A percentile compares a stretch with the other conserved stretches of the same genome.
These are phyloP conservation scores for Mallotus villosus DNA, from an alignment of 2,797 vertebrate species.

Conservation along the genomic window DNA sequence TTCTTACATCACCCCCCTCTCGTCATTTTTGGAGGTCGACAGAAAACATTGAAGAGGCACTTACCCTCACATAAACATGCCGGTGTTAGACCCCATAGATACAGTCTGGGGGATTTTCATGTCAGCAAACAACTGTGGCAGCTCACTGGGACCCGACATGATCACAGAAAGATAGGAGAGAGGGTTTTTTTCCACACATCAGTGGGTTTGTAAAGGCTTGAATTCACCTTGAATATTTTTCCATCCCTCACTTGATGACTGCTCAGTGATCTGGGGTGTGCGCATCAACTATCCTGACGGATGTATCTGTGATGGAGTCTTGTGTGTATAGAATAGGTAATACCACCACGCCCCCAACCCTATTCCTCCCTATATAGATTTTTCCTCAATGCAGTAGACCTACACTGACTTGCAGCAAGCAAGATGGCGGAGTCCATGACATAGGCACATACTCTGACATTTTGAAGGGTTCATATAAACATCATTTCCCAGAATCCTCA, in stretches of 20 bases:
- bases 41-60: slow-evolving; percentile 68
- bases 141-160: too few relatives aligned
- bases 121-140: too few relatives aligned
- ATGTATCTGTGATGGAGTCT: slow-evolving; percentile 53
- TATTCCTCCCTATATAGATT: slow-evolving; percentile 55
- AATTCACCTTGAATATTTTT: slow-evolving; percentile 65
- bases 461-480: slow-evolving; percentile 39
- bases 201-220: slow-evolving; percentile 37
- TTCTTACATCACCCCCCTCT: slow-evolving; percentile 55
- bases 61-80: slow-evolving; percentile 66
- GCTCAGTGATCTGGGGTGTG: slow-evolving; percentile 56
- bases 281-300: slow-evolving; percentile 55
- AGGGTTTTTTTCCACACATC: slow-evolving; percentile 18
- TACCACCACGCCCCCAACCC: slow-evolving; percentile 39
- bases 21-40: slow-evolving; percentile 56
- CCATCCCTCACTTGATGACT: slow-evolving; percentile 42
- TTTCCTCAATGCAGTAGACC: slow-evolving; percentile 58
- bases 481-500: slow-evolving; percentile 13
- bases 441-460: slow-evolving; percentile 44
- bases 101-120: neutral
- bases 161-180: too few relatives aligned
- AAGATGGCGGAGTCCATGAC: slow-evolving; percentile 45
- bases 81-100: slow-evolving; percentile 33
- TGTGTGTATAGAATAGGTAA: slow-evolving; percentile 63
- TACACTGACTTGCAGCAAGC: slow-evolving; percentile 54